Evolutionary conservation across 2,888 invertebrate species (phyloP).

Genomic region (Suillia variegata): DNA sequence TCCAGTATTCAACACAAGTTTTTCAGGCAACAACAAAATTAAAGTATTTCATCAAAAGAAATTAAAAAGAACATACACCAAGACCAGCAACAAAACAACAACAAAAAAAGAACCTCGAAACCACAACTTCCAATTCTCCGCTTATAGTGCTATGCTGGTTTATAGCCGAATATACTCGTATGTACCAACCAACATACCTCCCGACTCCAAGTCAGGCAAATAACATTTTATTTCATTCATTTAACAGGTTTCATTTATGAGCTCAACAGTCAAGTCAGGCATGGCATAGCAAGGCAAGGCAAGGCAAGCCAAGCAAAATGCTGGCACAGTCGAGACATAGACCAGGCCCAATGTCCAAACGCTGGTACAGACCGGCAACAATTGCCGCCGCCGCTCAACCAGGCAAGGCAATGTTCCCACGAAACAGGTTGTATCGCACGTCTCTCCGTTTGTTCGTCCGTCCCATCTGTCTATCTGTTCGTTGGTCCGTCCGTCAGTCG

Average conservation of each 20-base stretch:
- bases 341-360: conserved; percentile 50
- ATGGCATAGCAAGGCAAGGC: too few species aligned
- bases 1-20: background rate
- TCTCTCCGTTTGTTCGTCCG: conserved; percentile 18
- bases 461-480: background rate
- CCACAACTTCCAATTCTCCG: background rate
- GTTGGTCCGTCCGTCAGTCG: too few species aligned
- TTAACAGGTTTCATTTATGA: conserved; percentile 62
- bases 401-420: conserved; percentile 61
- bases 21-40: background rate
- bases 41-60: conserved; percentile 6
- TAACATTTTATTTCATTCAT: conserved; percentile 62
- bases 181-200: background rate
- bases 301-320: conserved; percentile 44
- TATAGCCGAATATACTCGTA: too few species aligned
- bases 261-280: conserved; percentile 27
- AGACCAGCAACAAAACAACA: background rate
- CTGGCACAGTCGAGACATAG: too few species aligned
- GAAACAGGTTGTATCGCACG: conserved; percentile 59
- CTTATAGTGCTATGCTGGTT: too few species aligned
- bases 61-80: background rate
- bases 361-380: conserved; percentile 38
- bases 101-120: background rate
- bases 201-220: conserved; percentile 45
- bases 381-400: conserved; percentile 36